phyloP scores from a whole-genome alignment of 2,797 vertebrate genomes.

The Huso huso region DNA sequence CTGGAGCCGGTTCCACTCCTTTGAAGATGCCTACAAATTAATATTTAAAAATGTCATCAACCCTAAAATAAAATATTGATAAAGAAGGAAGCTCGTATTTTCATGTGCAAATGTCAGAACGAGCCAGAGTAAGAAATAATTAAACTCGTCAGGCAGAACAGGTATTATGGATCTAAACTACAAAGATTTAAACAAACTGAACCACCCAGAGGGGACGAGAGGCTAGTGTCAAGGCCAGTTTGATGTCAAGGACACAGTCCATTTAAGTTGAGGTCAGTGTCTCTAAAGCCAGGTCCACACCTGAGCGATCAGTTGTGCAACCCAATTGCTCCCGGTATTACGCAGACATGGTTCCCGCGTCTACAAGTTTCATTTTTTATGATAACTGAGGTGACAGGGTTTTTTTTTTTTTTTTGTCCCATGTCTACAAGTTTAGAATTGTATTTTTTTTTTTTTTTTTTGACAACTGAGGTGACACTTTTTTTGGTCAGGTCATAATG shows the following conservation, averaged over 20 bases:
- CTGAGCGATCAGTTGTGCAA: no score
- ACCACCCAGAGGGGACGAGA: background rate
- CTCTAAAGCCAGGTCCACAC: no score
- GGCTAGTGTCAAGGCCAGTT: background rate
- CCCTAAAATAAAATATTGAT: slow-evolving; percentile 19
- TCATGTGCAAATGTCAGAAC: slow-evolving; percentile 16
- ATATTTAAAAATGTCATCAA: slow-evolving; percentile 22
- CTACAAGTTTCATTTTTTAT: no score
- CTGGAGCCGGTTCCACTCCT: background rate
- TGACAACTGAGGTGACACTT: no score
- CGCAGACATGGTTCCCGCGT: no score
- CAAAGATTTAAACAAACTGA: background rate
- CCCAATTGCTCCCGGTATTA: no score
- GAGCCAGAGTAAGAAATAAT: slow-evolving; percentile 1
- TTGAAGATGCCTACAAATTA: background rate
- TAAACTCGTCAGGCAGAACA: background rate
- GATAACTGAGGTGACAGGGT: no score
- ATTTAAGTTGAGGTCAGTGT: background rate
- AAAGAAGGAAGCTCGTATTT: slow-evolving; percentile 1
- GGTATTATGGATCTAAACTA: background rate
- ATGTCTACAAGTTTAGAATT: no score
- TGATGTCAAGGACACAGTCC: background rate
- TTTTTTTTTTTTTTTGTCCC: no score
- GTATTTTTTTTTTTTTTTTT: no score
- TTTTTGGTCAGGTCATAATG: no score